Percentiles rank a stretch among this genome's conserved stretches.
Conservation (phyloP, 2,888 invertebrate species). For the Cheilosia urbana region DNA sequence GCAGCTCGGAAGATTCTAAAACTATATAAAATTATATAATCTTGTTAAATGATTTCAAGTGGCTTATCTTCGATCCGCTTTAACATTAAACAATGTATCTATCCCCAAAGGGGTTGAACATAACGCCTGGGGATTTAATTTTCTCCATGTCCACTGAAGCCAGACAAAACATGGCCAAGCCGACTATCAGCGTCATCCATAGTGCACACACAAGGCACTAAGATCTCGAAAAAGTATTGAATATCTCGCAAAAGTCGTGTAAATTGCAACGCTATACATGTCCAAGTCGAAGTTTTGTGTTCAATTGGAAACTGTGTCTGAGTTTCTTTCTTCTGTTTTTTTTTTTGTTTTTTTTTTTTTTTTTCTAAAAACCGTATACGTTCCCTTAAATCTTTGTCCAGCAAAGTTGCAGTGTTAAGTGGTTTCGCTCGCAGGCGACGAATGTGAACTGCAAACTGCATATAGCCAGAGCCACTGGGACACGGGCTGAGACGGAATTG, state of each 20-base stretch:
- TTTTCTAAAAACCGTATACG: constrained; percentile 20
- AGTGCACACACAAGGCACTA: constrained; percentile 37
- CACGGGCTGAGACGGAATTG: constrained; percentile 58
- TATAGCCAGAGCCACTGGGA: constrained; percentile 34
- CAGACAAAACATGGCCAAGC: constrained; percentile 22
- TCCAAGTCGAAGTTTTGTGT: constrained; percentile 69
- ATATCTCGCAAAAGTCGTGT: constrained; percentile 72
- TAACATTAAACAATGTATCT: constrained; percentile 5
- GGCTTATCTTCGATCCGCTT: constrained; percentile 9
- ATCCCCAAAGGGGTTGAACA: constrained; percentile 13
- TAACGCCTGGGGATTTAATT: constrained; percentile 16
- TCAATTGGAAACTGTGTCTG: constrained; percentile 69
- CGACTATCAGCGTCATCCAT: constrained; percentile 19
- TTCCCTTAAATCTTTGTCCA: constrained; percentile 58
- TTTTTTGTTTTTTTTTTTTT: constrained; percentile 9
- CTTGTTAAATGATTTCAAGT: background rate
- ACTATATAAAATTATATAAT: background rate
- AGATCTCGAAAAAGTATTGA: constrained; percentile 69
- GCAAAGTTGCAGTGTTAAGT: constrained; percentile 43
- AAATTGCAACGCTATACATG: constrained; percentile 63
- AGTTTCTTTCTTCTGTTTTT: constrained; percentile 19
- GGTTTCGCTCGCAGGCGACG: constrained; percentile 40
- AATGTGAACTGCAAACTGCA: constrained; percentile 46
- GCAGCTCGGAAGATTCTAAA: background rate
- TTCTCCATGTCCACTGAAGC: constrained; percentile 7